Percentiles rank a stretch among this genome's conserved stretches.
phyloP scores from a whole-genome alignment of 2,888 invertebrate species.

The Diogma glabrata region DNA sequence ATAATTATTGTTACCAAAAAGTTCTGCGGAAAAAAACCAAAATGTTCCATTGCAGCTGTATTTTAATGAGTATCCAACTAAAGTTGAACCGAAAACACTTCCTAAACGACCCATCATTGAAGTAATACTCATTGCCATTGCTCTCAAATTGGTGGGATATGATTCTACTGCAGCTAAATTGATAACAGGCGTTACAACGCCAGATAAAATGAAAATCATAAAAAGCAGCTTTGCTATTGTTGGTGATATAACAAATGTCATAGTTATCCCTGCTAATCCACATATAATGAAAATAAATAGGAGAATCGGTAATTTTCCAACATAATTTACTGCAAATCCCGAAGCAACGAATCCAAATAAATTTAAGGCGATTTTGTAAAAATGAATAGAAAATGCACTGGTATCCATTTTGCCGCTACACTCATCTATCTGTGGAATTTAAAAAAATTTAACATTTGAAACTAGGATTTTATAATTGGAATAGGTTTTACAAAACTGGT shows the following conservation, averaged over 20 bases:
- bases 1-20: too few species aligned
- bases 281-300: slow-evolving; percentile 24
- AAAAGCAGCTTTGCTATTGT: slow-evolving; percentile 26
- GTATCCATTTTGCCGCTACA: too few species aligned
- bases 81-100: slow-evolving; percentile 38
- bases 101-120: slow-evolving; percentile 41
- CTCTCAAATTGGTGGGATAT: slow-evolving; percentile 32
- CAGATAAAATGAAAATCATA: slow-evolving; percentile 24
- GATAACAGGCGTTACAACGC: slow-evolving; percentile 28
- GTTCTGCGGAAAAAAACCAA: too few species aligned
- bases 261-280: slow-evolving; percentile 24
- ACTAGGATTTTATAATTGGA: too few species aligned
- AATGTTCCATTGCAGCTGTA: slow-evolving; percentile 38
- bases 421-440: too few species aligned
- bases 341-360: slow-evolving; percentile 27
- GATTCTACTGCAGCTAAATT: slow-evolving; percentile 30
- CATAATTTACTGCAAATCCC: slow-evolving; percentile 25
- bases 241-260: slow-evolving; percentile 23
- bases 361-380: too few species aligned
- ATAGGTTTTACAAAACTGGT: too few species aligned
- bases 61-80: slow-evolving; percentile 36
- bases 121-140: slow-evolving; percentile 42
- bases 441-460: too few species aligned
- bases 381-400: too few species aligned
- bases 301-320: slow-evolving; percentile 25